Evolutionary conservation across 2,113 vertebrate genomes (phyloP).

Genomic region (Xyliphius kryptos): DNA sequence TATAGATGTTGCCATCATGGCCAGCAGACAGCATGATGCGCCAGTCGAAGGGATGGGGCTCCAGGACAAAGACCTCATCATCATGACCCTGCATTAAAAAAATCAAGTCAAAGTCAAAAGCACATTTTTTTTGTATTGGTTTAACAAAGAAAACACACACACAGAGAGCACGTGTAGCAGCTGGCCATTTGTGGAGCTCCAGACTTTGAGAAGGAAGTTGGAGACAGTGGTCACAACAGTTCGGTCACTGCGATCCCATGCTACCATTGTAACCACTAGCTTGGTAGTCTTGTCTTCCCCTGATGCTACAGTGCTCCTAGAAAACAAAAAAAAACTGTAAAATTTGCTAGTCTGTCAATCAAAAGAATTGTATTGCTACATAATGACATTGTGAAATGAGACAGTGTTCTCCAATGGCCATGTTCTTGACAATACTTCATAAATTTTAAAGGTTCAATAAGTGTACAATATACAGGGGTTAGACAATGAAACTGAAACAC

Average conservation of each 20-base stretch:
- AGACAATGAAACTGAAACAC: too few relatives aligned
- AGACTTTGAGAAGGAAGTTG: constrained; percentile 94
- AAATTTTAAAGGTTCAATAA: too few relatives aligned
- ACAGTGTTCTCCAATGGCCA: too few relatives aligned
- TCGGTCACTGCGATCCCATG: constrained; percentile 86
- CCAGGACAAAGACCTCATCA: constrained; percentile 93
- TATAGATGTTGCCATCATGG: constrained; percentile 93
- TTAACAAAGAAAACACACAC: constrained; percentile 37
- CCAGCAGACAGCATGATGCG: constrained; percentile 94
- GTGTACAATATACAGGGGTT: too few relatives aligned
- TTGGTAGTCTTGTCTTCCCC: constrained; percentile 89
- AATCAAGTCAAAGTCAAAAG: neutral
- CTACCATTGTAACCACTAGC: constrained; percentile 94
- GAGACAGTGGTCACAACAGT: constrained; percentile 92
- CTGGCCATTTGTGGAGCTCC: constrained; percentile 81
- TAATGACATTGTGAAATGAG: too few relatives aligned
- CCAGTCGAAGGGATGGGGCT: constrained; percentile 92
- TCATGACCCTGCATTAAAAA: constrained; percentile 78
- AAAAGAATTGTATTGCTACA: too few relatives aligned
- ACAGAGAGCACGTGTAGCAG: constrained; percentile 88
- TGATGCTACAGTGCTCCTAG: constrained; percentile 67
- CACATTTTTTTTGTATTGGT: too few relatives aligned
- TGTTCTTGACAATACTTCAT: too few relatives aligned
- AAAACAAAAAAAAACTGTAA: too few relatives aligned
- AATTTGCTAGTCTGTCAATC: too few relatives aligned